Evolutionary conservation across 2,113 vertebrate genomes (phyloP).

Genomic region (Catharus fuscescens): DNA sequence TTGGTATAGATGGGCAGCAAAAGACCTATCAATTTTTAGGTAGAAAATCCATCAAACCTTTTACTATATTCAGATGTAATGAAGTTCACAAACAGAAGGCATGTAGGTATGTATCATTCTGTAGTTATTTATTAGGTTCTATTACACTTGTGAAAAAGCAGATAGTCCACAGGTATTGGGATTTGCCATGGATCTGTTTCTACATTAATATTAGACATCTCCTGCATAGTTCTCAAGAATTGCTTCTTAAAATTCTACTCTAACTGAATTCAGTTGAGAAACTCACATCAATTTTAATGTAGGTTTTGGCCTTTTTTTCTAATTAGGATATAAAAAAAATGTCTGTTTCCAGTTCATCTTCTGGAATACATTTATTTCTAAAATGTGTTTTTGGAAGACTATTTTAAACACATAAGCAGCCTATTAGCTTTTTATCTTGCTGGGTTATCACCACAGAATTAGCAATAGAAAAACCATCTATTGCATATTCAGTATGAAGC

Average conservation of each 20-base stretch:
- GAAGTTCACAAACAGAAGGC: background rate
- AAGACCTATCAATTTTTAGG: background rate
- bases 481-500: background rate
- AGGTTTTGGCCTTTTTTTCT: background rate
- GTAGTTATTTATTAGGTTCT: background rate
- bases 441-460: slow-evolving; percentile 44
- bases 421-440: slow-evolving; percentile 28
- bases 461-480: slow-evolving; percentile 29
- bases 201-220: background rate
- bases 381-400: slow-evolving; percentile 5
- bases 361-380: slow-evolving; percentile 38
- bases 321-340: background rate
- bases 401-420: slow-evolving; percentile 6
- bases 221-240: background rate
- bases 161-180: background rate
- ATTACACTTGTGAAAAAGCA: background rate
- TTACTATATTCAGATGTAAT: background rate
- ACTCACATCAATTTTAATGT: background rate
- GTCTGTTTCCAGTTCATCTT: background rate
- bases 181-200: background rate
- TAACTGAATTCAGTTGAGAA: background rate
- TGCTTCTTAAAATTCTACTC: background rate
- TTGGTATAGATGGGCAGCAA: background rate
- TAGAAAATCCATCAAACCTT: background rate
- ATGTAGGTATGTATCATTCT: background rate